Percentiles rank a stretch among this genome's conserved stretches.
Conservation (phyloP, 2,113 vertebrate genomes). For the Anoplopoma fimbria region DNA sequence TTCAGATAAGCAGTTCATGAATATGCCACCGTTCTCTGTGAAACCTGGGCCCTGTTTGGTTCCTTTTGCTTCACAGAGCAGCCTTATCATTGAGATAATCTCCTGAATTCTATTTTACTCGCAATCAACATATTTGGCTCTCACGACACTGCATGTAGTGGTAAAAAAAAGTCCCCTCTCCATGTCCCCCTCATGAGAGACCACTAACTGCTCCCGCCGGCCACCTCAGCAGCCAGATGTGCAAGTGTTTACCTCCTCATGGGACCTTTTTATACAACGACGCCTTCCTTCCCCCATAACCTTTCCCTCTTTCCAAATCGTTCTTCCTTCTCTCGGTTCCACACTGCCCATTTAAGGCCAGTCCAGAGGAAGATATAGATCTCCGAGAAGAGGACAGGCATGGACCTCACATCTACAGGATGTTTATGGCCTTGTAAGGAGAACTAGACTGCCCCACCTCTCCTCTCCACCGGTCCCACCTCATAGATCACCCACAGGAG, state of each 20-base stretch:
- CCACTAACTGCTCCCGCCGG: background rate
- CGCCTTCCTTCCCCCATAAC: background rate
- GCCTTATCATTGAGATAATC: background rate
- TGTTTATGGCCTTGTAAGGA: conserved; percentile 74
- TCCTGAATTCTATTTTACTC: background rate
- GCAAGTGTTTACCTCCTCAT: conserved; percentile 40
- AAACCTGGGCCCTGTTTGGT: background rate
- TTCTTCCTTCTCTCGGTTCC: conserved; percentile 17
- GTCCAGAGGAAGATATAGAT: conserved; percentile 16
- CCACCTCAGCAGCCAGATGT: conserved; percentile 29
- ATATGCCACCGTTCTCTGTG: background rate
- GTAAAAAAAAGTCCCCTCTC: background rate
- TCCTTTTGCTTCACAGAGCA: background rate
- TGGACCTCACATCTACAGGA: conserved; percentile 37
- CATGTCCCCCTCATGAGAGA: background rate
- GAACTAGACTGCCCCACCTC: conserved; percentile 33
- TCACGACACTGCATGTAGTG: background rate
- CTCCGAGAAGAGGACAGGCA: conserved; percentile 7
- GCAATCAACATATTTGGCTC: background rate
- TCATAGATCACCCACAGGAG: background rate
- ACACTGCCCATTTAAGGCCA: conserved; percentile 77
- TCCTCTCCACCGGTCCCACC: conserved; percentile 7
- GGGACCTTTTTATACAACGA: conserved; percentile 16
- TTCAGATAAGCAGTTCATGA: background rate
- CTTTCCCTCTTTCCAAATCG: conserved; percentile 28